Evolutionary conservation across 2,888 invertebrate genomes (phyloP).

Genomic region (Tenthredo notha): DNA sequence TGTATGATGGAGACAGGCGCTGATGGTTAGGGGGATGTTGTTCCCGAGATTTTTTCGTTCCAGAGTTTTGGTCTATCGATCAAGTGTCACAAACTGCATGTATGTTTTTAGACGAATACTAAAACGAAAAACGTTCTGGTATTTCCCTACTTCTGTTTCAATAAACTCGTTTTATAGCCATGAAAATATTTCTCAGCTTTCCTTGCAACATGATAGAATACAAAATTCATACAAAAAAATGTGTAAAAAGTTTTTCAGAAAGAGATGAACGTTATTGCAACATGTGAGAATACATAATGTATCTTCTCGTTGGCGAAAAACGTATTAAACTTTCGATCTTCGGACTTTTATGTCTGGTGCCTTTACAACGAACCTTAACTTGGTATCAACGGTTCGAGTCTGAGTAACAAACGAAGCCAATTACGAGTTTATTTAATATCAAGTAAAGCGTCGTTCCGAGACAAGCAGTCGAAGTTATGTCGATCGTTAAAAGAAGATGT

Average conservation of each 20-base stretch:
- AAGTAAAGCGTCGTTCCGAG: conserved; percentile 30
- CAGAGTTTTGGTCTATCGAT: background rate
- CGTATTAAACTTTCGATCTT: background rate
- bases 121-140: background rate
- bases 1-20: conserved; percentile 34
- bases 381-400: background rate
- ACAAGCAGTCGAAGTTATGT: conserved; percentile 29
- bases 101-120: background rate
- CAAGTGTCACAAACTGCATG: conserved; percentile 19
- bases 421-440: conserved; percentile 35
- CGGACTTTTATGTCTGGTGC: background rate
- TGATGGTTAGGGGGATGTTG: conserved; percentile 13
- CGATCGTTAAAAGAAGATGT: conserved; percentile 50
- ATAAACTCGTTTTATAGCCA: background rate
- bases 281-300: background rate
- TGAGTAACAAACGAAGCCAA: conserved; percentile 45
- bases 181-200: background rate
- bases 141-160: background rate
- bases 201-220: background rate
- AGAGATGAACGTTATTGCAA: background rate
- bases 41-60: conserved; percentile 16
- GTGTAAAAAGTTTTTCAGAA: background rate
- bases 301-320: background rate
- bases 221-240: background rate
- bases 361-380: background rate